These are phyloP conservation scores for Synanthedon vespiformis DNA, from an alignment of 2,888 invertebrate species.

Conservation along the genomic window DNA sequence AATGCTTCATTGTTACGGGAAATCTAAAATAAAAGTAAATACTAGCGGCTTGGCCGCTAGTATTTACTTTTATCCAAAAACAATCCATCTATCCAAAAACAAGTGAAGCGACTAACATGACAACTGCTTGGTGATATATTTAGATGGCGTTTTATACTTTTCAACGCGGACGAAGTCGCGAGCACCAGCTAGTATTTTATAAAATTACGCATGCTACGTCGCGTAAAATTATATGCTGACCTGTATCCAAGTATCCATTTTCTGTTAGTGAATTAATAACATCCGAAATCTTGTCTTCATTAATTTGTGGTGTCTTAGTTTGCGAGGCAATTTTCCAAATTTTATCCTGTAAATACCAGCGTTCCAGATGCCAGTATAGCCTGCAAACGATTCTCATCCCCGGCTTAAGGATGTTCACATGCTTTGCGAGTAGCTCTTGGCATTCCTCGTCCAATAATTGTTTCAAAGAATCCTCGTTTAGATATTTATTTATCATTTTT, in stretches of 20 bases:
- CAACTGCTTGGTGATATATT: too few relatives aligned
- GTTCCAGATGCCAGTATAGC: conserved; percentile 43
- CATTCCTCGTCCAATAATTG: conserved; percentile 24
- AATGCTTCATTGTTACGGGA: too few relatives aligned
- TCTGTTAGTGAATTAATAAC: conserved; percentile 28
- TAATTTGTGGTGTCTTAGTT: conserved; percentile 10
- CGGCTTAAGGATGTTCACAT: conserved; percentile 23
- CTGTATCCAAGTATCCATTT: conserved; percentile 19
- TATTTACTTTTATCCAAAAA: too few relatives aligned
- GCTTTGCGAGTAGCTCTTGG: conserved; percentile 22
- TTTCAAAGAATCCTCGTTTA: conserved; percentile 25
- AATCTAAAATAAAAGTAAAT: too few relatives aligned
- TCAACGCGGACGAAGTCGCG: too few relatives aligned
- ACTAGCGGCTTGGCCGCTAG: too few relatives aligned
- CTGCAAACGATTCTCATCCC: conserved; percentile 42
- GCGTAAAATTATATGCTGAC: too few relatives aligned
- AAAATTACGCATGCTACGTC: too few relatives aligned
- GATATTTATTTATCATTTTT: conserved; percentile 32
- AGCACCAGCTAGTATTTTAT: too few relatives aligned
- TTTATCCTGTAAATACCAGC: conserved; percentile 37
- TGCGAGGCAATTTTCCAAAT: conserved; percentile 20
- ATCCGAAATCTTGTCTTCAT: conserved; percentile 16
- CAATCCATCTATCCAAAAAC: too few relatives aligned
- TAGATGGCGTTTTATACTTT: too few relatives aligned
- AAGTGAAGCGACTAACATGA: too few relatives aligned